A percentile compares a stretch with the other conserved stretches of the same genome.
These are phyloP conservation scores for Nasonia longicornis DNA, from an alignment of 1,140 invertebrate genomes.

Conservation along the genomic window DNA sequence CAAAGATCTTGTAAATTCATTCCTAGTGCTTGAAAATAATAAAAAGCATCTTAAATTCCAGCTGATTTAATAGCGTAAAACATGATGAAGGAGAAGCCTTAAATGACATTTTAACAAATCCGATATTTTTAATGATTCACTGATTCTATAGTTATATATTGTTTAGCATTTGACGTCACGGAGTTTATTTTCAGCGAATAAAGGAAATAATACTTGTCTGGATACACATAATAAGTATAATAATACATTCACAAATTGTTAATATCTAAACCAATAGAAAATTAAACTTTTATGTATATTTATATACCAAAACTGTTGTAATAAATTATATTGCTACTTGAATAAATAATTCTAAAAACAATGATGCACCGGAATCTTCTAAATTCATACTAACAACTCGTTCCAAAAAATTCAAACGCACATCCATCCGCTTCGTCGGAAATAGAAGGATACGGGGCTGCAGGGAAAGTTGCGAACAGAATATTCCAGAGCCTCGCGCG, in stretches of 20 bases:
- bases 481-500: neutral
- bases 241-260: conserved; percentile 31
- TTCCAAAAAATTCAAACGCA: too few relatives aligned
- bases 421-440: too few relatives aligned
- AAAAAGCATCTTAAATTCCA: conserved; percentile 3
- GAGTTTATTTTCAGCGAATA: neutral
- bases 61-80: neutral
- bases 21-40: neutral
- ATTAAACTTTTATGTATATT: conserved; percentile 42
- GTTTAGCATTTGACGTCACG: neutral
- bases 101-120: neutral
- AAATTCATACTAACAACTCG: neutral
- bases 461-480: neutral
- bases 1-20: conserved; percentile 30
- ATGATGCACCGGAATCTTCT: neutral
- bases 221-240: neutral
- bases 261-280: conserved; percentile 36
- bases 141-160: too few relatives aligned
- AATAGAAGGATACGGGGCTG: neutral
- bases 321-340: conserved; percentile 39
- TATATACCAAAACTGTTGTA: conserved; percentile 42
- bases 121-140: neutral
- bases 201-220: neutral
- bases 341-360: conserved; percentile 30
- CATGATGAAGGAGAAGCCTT: neutral